Evolutionary conservation across 1,140 invertebrate species (phyloP).

Genomic region (Bombus pyrosoma): DNA sequence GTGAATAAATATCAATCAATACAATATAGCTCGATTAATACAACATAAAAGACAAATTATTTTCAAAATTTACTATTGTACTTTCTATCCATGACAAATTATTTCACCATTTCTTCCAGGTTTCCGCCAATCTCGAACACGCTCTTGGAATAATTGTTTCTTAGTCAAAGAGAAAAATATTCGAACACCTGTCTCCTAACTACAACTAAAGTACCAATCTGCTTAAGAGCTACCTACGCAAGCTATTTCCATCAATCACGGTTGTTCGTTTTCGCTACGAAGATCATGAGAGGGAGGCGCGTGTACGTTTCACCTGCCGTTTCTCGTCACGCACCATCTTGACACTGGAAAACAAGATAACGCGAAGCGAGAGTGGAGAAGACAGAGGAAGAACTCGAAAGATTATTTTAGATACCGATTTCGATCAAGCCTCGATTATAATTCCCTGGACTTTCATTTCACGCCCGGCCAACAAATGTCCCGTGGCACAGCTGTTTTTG

Average conservation of each 20-base stretch:
- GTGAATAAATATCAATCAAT: too few relatives aligned
- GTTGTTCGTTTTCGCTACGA: neutral
- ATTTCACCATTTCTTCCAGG: neutral
- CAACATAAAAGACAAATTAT: too few relatives aligned
- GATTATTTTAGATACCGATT: slow-evolving; percentile 19
- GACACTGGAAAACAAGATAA: slow-evolving; percentile 12
- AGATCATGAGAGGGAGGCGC: neutral
- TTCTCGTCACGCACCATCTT: neutral
- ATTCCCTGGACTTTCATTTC: slow-evolving; percentile 66
- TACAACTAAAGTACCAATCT: neutral
- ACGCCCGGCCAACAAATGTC: slow-evolving; percentile 57
- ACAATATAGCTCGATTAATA: too few relatives aligned
- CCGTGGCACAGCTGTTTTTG: slow-evolving; percentile 68
- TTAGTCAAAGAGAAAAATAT: neutral
- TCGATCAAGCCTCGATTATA: slow-evolving; percentile 36
- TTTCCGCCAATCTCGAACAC: neutral
- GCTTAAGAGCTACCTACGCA: neutral
- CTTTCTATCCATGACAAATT: too few relatives aligned
- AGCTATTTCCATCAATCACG: slow-evolving; percentile 7
- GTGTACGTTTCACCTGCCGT: neutral
- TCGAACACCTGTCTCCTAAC: slow-evolving; percentile 1
- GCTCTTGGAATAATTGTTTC: neutral
- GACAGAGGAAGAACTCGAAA: neutral
- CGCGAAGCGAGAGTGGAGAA: too few relatives aligned
- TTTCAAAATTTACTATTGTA: too few relatives aligned